Evolutionary conservation across 2,113 vertebrate species (phyloP).

Genomic region (Daboia siamensis): DNA sequence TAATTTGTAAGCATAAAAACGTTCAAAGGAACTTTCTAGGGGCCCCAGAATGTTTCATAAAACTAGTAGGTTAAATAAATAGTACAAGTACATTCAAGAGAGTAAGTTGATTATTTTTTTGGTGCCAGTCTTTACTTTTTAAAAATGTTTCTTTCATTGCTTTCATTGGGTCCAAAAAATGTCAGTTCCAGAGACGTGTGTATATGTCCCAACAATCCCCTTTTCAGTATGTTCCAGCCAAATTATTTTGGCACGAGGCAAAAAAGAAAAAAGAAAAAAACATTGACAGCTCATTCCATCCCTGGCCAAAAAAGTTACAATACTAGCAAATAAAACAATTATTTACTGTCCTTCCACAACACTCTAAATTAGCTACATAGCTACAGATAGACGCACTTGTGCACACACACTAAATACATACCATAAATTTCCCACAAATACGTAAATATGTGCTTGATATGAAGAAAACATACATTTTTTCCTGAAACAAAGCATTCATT

Average conservation of each 20-base stretch:
- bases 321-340: background rate
- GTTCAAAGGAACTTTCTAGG: background rate
- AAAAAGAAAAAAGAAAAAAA: background rate
- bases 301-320: background rate
- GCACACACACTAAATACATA: background rate
- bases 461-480: conserved; percentile 27
- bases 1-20: background rate
- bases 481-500: conserved; percentile 44
- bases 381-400: background rate
- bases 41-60: background rate
- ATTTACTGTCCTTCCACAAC: background rate
- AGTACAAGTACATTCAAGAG: background rate
- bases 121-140: background rate
- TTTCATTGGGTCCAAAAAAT: background rate
- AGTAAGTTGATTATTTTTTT: background rate
- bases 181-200: background rate
- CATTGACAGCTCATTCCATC: background rate
- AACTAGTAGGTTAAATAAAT: background rate
- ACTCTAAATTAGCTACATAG: background rate
- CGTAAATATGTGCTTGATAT: background rate
- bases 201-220: background rate
- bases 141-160: background rate
- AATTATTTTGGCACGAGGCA: background rate
- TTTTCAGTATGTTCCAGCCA: background rate
- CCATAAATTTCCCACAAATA: background rate